These are phyloP conservation scores for Cochlearius cochlearius DNA, from an alignment of 2,113 vertebrate genomes.

Conservation along the genomic window DNA sequence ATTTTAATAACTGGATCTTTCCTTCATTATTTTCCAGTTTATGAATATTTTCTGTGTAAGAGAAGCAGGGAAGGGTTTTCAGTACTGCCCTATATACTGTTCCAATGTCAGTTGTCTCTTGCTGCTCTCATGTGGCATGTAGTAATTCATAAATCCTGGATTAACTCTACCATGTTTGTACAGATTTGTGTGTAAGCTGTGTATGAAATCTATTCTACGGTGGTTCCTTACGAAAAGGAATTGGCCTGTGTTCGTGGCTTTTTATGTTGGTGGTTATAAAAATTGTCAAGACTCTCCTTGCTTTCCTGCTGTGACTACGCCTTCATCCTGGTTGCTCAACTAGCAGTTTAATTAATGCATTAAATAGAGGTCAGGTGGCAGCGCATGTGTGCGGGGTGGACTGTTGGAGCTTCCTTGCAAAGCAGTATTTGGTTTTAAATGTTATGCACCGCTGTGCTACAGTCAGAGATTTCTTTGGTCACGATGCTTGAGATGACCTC, in stretches of 20 bases:
- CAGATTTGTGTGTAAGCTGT: not conserved
- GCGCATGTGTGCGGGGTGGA: rapidly evolving
- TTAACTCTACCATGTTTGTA: not conserved
- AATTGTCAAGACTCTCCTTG: too few relatives aligned
- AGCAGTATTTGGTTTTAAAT: not conserved
- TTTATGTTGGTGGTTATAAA: not conserved
- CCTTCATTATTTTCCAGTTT: not conserved
- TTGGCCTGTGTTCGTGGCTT: not conserved
- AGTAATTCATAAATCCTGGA: not conserved
- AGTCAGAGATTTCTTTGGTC: not conserved
- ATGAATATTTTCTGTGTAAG: rapidly evolving
- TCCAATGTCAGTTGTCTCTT: not conserved
- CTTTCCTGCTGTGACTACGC: not conserved
- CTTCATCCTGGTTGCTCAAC: not conserved
- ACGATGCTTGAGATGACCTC: rapidly evolving
- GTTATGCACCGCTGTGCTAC: rapidly evolving
- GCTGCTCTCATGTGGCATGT: not conserved
- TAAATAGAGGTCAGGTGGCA: too few relatives aligned
- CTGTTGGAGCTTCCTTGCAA: not conserved
- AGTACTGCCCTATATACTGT: too few relatives aligned
- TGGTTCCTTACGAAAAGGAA: not conserved
- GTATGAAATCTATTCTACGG: rapidly evolving
- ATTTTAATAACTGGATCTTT: rapidly evolving
- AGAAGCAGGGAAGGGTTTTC: not conserved
- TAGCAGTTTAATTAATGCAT: not conserved